Percentiles rank a stretch among this genome's conserved stretches.
These are phyloP conservation scores for Epinephelus fuscoguttatus DNA, from an alignment of 2,113 vertebrate genomes.

Conservation along the genomic window DNA sequence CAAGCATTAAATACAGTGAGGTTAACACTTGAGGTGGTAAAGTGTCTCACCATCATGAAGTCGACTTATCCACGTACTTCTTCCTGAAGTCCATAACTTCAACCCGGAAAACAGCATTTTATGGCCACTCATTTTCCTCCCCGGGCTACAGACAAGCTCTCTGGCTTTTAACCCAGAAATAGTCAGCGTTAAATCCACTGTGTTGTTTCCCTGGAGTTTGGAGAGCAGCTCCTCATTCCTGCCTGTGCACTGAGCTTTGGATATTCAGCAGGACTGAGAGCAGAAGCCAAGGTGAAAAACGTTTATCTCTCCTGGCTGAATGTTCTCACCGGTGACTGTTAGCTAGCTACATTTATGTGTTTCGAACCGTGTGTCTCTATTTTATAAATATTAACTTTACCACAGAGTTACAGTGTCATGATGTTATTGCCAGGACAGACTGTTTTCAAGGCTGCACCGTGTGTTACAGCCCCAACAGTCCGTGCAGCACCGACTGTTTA, in stretches of 20 bases:
- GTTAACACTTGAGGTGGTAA: background rate
- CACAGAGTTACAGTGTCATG: background rate
- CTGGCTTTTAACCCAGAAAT: background rate
- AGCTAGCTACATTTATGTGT: background rate
- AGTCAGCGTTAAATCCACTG: background rate
- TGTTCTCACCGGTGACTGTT: background rate
- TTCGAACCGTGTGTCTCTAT: rapidly evolving
- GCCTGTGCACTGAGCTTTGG: conserved; percentile 13
- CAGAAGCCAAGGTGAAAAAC: conserved; percentile 52
- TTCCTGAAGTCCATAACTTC: conserved; percentile 42
- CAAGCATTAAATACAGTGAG: too few relatives aligned
- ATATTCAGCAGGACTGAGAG: background rate
- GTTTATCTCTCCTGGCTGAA: background rate
- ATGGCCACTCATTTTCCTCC: conserved; percentile 56
- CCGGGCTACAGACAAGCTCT: background rate
- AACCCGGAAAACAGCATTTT: conserved; percentile 51
- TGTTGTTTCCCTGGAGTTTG: background rate
- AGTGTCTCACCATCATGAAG: conserved; percentile 52
- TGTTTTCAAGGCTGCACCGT: conserved; percentile 5
- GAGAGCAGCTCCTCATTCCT: background rate
- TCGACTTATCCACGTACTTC: conserved; percentile 18
- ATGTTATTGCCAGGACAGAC: background rate
- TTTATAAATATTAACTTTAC: background rate
- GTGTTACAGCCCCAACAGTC: conserved; percentile 30
- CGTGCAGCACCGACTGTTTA: background rate